phyloP scores from a whole-genome alignment of 2,888 invertebrate genomes.

The Automeris io region DNA sequence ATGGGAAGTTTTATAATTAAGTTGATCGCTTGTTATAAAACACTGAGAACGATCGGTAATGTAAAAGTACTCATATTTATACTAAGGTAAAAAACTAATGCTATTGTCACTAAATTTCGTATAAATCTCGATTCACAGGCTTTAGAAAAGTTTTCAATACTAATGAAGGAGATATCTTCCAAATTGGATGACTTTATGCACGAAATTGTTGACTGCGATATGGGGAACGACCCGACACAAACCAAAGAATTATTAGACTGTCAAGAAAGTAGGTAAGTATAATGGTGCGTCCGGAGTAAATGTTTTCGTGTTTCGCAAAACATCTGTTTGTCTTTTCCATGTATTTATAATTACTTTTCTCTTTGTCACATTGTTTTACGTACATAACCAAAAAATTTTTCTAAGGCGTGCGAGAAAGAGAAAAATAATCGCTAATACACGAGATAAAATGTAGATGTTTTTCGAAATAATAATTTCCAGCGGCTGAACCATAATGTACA shows the following conservation, averaged over 20 bases:
- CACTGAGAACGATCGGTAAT: conserved; percentile 35
- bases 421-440: no score
- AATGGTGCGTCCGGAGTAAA: no score
- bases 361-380: no score
- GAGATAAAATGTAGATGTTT: no score
- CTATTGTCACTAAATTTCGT: neutral
- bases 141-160: conserved; percentile 94
- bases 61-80: conserved; percentile 9
- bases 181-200: conserved; percentile 92
- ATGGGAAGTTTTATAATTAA: conserved; percentile 34
- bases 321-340: no score
- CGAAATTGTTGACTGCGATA: conserved; percentile 92
- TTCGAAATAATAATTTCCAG: no score
- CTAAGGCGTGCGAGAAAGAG: no score
- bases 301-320: no score
- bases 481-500: no score
- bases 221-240: conserved; percentile 95
- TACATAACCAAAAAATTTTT: no score
- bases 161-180: conserved; percentile 93
- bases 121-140: conserved; percentile 77
- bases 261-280: conserved; percentile 83
- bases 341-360: no score
- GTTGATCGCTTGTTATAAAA: conserved; percentile 48
- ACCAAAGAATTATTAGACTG: conserved; percentile 91
- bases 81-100: no score